A percentile compares a stretch with the other conserved stretches of the same genome.
These are phyloP conservation scores for Diplodus sargus DNA, from an alignment of 2,797 vertebrate genomes.

Conservation along the genomic window DNA sequence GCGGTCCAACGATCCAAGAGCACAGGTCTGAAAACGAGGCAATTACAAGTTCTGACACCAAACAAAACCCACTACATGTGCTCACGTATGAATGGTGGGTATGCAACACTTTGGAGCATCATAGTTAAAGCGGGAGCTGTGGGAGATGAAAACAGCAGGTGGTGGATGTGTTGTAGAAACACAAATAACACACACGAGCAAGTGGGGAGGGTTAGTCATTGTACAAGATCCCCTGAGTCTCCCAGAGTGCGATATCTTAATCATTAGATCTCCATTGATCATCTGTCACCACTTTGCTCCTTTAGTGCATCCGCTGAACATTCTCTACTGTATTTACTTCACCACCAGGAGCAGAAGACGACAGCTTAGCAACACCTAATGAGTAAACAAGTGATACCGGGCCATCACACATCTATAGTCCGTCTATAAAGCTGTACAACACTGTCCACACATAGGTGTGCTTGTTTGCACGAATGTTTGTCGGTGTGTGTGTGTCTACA, in stretches of 20 bases:
- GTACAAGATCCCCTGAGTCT: constrained; percentile 34
- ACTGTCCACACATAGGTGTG: constrained; percentile 2
- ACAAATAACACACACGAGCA: constrained; percentile 5
- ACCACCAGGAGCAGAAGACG: constrained; percentile 42
- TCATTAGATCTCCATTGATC: constrained; percentile 72
- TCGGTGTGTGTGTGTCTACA: constrained; percentile 1
- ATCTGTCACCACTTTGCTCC: constrained; percentile 61
- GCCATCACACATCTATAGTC: constrained; percentile 20
- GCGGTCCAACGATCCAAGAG: background rate
- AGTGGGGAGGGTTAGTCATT: constrained; percentile 23
- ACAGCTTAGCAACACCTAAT: constrained; percentile 52
- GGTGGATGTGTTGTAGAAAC: constrained; percentile 33
- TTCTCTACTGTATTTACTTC: constrained; percentile 51
- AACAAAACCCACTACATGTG: background rate
- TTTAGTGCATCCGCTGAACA: constrained; percentile 52
- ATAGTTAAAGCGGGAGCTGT: constrained; percentile 41
- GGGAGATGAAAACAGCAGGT: constrained; percentile 50
- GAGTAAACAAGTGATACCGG: constrained; percentile 24
- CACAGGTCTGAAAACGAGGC: background rate
- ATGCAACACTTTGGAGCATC: constrained; percentile 12
- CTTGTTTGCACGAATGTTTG: constrained; percentile 1
- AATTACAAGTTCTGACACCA: constrained; percentile 5
- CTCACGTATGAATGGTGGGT: constrained; percentile 26
- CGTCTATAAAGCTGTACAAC: constrained; percentile 15
- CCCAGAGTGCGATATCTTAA: constrained; percentile 61